These are phyloP conservation scores for Phaethornis superciliosus DNA, from an alignment of 2,113 vertebrate genomes.

Conservation along the genomic window DNA sequence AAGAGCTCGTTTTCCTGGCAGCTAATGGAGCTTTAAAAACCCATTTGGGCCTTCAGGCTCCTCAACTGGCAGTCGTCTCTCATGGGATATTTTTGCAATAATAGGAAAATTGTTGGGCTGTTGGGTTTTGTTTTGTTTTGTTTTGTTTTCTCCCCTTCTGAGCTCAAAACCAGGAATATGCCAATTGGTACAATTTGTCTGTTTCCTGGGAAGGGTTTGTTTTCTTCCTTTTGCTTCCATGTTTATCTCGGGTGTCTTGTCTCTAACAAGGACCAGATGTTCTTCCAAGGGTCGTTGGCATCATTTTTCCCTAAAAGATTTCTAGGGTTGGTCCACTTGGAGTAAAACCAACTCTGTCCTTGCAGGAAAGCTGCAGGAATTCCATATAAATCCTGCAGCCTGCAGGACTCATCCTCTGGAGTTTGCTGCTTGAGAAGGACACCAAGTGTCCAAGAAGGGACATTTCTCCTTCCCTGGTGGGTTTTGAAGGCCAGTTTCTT, in stretches of 20 bases:
- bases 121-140: not conserved
- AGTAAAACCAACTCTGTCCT: not conserved
- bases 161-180: not conserved
- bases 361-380: not conserved
- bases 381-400: not conserved
- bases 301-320: not conserved
- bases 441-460: too few species aligned
- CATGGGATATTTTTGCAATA: constrained; percentile 22
- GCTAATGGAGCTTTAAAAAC: constrained; percentile 51
- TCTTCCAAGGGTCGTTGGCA: not conserved
- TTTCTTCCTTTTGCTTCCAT: constrained; percentile 18
- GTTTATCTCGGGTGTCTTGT: not conserved
- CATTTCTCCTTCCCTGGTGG: not conserved
- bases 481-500: not conserved
- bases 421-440: not conserved
- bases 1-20: constrained; percentile 42
- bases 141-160: not conserved
- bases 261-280: not conserved
- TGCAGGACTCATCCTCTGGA: not conserved
- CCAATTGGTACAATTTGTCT: not conserved
- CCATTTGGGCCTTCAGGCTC: not conserved
- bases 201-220: not conserved
- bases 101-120: not conserved
- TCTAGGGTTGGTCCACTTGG: not conserved
- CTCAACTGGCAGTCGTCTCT: not conserved